phyloP scores from a whole-genome alignment of 2,888 invertebrate genomes.

The Scaptomyza flava region DNA sequence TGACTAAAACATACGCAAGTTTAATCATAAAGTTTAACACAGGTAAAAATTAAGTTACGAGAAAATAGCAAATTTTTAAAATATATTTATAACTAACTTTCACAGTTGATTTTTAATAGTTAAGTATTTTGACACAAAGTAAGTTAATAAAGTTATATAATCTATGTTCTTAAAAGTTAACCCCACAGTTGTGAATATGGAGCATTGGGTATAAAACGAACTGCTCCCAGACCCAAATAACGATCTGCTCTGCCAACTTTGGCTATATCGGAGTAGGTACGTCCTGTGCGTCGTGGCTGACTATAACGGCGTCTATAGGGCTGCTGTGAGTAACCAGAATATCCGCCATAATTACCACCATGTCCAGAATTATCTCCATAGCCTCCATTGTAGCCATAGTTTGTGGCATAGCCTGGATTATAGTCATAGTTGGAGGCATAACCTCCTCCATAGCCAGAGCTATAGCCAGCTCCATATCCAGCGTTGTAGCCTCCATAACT shows the following conservation, averaged over 20 bases:
- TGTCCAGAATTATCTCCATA: conserved; percentile 9
- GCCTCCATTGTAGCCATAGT: conserved; percentile 13
- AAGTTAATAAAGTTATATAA: not conserved
- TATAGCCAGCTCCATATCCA: conserved; percentile 25
- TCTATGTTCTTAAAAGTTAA: not conserved
- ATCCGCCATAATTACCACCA: conserved; percentile 11
- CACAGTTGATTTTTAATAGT: conserved; percentile 1
- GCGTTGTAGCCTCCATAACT: conserved; percentile 14
- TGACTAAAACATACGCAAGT: conserved; percentile 10
- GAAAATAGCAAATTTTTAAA: no score
- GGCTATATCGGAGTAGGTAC: conserved; percentile 89
- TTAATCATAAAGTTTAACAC: no score
- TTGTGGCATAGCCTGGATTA: conserved; percentile 3
- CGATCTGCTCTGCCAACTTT: conserved; percentile 87
- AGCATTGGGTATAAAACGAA: conserved; percentile 86
- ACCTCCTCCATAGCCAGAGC: conserved; percentile 9
- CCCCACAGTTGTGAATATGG: conserved; percentile 85
- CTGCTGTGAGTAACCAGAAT: conserved; percentile 15
- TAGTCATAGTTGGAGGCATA: conserved; percentile 20
- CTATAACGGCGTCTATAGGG: conserved; percentile 10
- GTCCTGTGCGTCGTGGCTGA: conserved; percentile 75
- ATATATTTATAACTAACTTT: conserved; percentile 9
- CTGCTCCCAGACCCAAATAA: conserved; percentile 85
- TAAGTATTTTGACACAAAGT: not conserved
- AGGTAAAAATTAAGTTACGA: no score